Evolutionary conservation across 2,797 vertebrate genomes (phyloP).

Genomic region (Leptoclinus maculatus): DNA sequence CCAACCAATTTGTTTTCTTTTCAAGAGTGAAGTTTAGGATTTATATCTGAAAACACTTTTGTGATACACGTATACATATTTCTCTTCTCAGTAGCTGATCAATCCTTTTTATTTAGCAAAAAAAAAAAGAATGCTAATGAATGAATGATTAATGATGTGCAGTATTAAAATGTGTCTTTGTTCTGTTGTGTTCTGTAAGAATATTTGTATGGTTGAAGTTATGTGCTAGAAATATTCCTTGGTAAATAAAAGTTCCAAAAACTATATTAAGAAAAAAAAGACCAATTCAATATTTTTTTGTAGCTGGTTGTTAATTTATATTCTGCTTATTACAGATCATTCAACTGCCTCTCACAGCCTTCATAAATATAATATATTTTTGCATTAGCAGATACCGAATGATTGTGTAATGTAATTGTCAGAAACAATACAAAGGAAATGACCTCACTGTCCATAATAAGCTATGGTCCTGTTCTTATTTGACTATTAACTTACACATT

Average conservation of each 20-base stretch:
- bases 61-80: too few species aligned
- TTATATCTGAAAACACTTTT: background rate
- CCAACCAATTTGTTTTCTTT: background rate
- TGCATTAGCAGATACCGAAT: background rate
- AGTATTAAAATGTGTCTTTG: too few species aligned
- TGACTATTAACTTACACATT: background rate
- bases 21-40: background rate
- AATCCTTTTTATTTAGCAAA: too few species aligned
- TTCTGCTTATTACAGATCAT: background rate
- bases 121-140: too few species aligned
- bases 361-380: background rate
- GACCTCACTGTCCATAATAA: background rate
- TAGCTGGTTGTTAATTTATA: background rate
- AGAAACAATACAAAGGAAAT: background rate
- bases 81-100: too few species aligned
- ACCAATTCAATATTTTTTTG: background rate
- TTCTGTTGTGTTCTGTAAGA: too few species aligned
- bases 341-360: background rate
- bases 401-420: background rate
- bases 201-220: background rate
- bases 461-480: background rate
- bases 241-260: background rate
- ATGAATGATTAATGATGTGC: too few species aligned
- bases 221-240: background rate
- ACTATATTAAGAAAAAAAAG: background rate